Percentiles rank a stretch among this genome's conserved stretches.
phyloP scores from a whole-genome alignment of 2,797 vertebrate genomes.

The Emys orbicularis region DNA sequence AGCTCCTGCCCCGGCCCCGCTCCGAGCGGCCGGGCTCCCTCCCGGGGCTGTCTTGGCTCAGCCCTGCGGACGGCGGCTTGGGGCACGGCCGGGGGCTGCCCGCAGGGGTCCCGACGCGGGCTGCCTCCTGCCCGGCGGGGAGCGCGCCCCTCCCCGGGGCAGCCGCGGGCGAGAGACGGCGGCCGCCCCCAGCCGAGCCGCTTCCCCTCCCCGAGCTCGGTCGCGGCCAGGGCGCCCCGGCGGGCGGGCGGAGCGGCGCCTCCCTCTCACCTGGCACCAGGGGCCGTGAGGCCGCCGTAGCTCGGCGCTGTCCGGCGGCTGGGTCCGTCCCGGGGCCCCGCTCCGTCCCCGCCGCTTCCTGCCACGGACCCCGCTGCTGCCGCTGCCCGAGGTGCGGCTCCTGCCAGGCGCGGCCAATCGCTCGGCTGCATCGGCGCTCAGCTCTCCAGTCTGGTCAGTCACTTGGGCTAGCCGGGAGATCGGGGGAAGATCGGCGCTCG shows the following conservation, averaged over 20 bases:
- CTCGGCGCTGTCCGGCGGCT: background rate
- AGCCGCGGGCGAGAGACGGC: background rate
- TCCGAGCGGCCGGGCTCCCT: background rate
- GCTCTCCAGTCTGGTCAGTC: background rate
- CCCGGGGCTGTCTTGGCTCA: background rate
- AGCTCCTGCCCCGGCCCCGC: background rate
- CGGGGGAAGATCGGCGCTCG: background rate
- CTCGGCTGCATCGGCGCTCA: conserved; percentile 38
- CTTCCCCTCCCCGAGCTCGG: background rate
- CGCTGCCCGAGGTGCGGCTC: conserved; percentile 74
- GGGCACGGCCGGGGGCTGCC: conserved; percentile 50
- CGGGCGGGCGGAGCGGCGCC: background rate
- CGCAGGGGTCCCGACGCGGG: conserved; percentile 14
- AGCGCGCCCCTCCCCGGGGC: background rate
- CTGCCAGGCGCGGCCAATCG: conserved; percentile 76
- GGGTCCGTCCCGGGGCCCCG: background rate
- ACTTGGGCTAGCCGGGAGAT: background rate
- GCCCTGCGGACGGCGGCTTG: conserved; percentile 56
- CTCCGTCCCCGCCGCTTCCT: conserved; percentile 21
- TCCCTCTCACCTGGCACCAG: conserved; percentile 63
- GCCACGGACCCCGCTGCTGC: conserved; percentile 38
- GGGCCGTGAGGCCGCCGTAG: background rate
- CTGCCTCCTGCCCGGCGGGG: background rate
- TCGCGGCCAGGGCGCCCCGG: background rate
- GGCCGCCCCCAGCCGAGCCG: background rate